Evolutionary conservation across 2,113 vertebrate species (phyloP).

Genomic region (Malurus elegans): DNA sequence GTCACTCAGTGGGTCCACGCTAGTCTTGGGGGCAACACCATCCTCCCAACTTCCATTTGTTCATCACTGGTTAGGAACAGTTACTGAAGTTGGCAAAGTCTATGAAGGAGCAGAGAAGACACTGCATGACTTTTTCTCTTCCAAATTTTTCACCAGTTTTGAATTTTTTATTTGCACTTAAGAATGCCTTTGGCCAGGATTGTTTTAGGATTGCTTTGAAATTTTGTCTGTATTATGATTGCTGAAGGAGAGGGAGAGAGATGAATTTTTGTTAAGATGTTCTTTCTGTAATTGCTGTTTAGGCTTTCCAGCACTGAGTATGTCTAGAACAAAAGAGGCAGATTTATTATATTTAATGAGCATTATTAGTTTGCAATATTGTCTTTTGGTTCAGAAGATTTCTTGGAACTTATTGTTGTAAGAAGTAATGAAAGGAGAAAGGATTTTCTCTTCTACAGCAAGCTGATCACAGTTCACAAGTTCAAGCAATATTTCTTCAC

Average conservation of each 20-base stretch:
- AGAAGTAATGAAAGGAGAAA: constrained; percentile 18
- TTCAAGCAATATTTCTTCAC: constrained; percentile 43
- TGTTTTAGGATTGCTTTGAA: not conserved
- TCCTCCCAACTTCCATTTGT: not conserved
- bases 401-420: not conserved
- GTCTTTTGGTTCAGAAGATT: constrained; percentile 13
- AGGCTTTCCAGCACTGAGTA: not conserved
- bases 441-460: not conserved
- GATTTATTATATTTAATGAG: constrained; percentile 21
- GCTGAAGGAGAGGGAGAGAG: not conserved
- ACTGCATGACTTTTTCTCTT: not conserved
- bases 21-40: not conserved
- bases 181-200: not conserved
- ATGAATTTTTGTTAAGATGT: constrained; percentile 5
- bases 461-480: constrained; percentile 38
- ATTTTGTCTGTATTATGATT: not conserved
- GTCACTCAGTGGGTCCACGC: not conserved
- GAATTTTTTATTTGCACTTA: not conserved
- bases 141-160: not conserved
- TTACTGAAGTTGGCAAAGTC: not conserved
- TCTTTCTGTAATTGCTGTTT: constrained; percentile 4
- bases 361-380: constrained; percentile 1
- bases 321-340: not conserved
- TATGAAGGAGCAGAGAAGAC: not conserved
- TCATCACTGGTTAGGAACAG: not conserved